These are phyloP conservation scores for Oasisia sp. DNA, from an alignment of 2,888 invertebrate genomes.

Conservation along the genomic window DNA sequence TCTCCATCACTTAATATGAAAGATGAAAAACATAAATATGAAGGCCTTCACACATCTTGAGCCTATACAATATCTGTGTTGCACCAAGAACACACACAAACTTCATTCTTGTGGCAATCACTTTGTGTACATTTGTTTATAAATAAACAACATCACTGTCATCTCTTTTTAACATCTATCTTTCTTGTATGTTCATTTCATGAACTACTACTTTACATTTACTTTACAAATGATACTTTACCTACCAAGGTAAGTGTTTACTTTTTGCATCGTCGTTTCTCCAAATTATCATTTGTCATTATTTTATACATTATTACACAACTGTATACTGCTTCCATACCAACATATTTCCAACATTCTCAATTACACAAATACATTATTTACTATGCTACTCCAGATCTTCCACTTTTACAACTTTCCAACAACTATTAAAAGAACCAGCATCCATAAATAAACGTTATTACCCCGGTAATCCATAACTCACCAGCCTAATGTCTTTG, in stretches of 20 bases:
- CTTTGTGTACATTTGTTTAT: too few relatives aligned
- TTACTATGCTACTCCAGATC: neutral
- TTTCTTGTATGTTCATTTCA: too few relatives aligned
- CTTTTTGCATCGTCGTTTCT: neutral
- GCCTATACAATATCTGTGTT: neutral
- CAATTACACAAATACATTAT: neutral
- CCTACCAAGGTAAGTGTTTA: neutral
- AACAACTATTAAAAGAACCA: neutral
- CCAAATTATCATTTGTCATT: neutral
- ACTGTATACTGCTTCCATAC: neutral
- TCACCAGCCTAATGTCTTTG: neutral
- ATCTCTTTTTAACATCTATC: too few relatives aligned
- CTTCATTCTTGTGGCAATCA: too few relatives aligned
- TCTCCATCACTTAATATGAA: neutral
- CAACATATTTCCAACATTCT: neutral
- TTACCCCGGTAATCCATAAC: neutral
- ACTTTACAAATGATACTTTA: too few relatives aligned
- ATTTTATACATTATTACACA: neutral
- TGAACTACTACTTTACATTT: neutral
- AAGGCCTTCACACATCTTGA: neutral
- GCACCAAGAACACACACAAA: too few relatives aligned
- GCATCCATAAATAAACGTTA: neutral
- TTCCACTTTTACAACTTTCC: neutral
- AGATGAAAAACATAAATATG: neutral
- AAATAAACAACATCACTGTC: too few relatives aligned